A percentile compares a stretch with the other conserved stretches of the same genome.
phyloP scores from a whole-genome alignment of 2,797 vertebrate species.

The Typhlichthys eigenmanni region DNA sequence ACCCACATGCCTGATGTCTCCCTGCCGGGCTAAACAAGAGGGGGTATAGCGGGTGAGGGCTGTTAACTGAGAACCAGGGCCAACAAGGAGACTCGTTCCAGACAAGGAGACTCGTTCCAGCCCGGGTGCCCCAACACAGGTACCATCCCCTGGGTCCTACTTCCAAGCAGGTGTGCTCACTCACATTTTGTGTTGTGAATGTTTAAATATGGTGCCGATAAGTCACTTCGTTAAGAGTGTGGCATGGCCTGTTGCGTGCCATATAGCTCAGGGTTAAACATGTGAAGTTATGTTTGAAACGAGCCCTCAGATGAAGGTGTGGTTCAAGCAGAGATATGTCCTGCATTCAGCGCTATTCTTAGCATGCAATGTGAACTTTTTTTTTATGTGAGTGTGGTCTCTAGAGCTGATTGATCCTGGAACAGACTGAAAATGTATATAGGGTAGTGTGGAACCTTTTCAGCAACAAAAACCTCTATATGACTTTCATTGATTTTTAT shows the following conservation, averaged over 20 bases:
- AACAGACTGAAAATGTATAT: background rate
- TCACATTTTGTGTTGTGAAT: too few relatives aligned
- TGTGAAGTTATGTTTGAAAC: slow-evolving; percentile 42
- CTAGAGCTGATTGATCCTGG: slow-evolving; percentile 40
- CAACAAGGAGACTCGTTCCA: slow-evolving; percentile 40
- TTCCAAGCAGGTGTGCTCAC: background rate
- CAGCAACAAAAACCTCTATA: too few relatives aligned
- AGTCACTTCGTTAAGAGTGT: slow-evolving; percentile 4
- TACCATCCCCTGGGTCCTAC: background rate
- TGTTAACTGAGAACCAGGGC: background rate
- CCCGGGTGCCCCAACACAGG: slow-evolving; percentile 25
- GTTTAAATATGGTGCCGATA: too few relatives aligned
- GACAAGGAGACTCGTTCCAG: slow-evolving; percentile 41
- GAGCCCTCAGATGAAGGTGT: slow-evolving; percentile 31
- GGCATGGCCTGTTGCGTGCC: slow-evolving; percentile 32
- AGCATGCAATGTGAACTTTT: slow-evolving; percentile 38
- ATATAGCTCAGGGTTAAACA: slow-evolving; percentile 27
- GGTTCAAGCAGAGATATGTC: slow-evolving; percentile 37
- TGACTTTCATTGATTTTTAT: too few relatives aligned
- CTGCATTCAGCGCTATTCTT: slow-evolving; percentile 37
- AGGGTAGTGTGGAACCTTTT: slow-evolving; percentile 3
- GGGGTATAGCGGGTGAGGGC: background rate
- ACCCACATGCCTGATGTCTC: slow-evolving; percentile 77
- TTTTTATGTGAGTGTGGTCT: slow-evolving; percentile 30
- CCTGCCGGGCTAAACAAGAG: slow-evolving; percentile 51